Percentiles rank a stretch among this genome's conserved stretches.
Evolutionary conservation across 2,797 vertebrate species (phyloP).

Genomic region (Sebastes aleutianus): DNA sequence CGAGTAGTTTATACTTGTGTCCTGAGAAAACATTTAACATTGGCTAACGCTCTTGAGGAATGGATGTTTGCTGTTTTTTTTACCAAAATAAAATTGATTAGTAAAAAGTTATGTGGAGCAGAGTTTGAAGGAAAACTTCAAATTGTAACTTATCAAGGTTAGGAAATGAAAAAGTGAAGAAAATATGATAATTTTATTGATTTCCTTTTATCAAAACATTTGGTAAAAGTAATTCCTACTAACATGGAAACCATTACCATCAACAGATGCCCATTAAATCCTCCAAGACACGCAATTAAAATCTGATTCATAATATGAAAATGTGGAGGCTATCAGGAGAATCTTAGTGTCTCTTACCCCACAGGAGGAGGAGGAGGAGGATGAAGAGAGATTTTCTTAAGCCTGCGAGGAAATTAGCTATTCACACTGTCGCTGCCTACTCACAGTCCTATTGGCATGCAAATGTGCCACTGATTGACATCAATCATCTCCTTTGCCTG

Average conservation of each 20-base stretch:
- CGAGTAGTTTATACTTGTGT: constrained; percentile 6
- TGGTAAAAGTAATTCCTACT: background rate
- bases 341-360: background rate
- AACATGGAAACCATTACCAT: background rate
- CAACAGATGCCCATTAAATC: background rate
- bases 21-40: constrained; percentile 14
- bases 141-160: background rate
- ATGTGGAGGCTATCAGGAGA: constrained; percentile 5
- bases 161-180: background rate
- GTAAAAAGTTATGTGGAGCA: background rate
- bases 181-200: background rate
- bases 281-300: constrained; percentile 19
- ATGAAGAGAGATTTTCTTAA: constrained; percentile 23
- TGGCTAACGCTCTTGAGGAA: background rate
- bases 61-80: background rate
- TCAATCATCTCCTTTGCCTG: constrained; percentile 54
- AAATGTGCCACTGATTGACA: constrained; percentile 60
- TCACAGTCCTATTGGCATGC: constrained; percentile 63
- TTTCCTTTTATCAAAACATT: background rate
- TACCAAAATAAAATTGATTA: background rate
- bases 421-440: constrained; percentile 60
- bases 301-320: constrained; percentile 24
- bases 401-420: constrained; percentile 48
- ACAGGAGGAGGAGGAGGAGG: constrained; percentile 9
- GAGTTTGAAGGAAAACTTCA: background rate